Evolutionary conservation across 35 echinoderm and acorn worm species (phyloP).

Genomic region (Acanthaster planci): DNA sequence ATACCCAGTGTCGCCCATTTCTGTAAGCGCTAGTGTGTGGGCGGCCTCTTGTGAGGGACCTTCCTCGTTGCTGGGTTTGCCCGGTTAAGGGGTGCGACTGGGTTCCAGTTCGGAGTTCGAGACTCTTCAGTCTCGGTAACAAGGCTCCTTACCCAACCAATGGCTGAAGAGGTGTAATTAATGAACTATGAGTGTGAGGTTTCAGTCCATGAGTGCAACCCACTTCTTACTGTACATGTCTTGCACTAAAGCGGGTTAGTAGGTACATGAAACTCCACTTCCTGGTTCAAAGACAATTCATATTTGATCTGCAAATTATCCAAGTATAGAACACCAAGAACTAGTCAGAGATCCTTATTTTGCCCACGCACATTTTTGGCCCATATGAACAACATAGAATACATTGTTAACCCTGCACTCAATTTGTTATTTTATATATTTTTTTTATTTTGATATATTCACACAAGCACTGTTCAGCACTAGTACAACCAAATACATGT

Average conservation of each 20-base stretch:
- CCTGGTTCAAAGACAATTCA: too few species aligned
- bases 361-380: too few species aligned
- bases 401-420: too few species aligned
- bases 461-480: too few species aligned
- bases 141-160: neutral
- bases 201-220: neutral
- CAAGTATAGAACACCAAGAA: too few species aligned
- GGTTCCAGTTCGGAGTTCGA: slow-evolving; percentile 7
- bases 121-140: neutral
- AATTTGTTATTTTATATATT: too few species aligned
- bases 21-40: neutral
- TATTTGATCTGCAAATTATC: too few species aligned
- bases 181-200: neutral
- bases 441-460: too few species aligned
- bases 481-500: too few species aligned
- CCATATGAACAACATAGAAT: too few species aligned
- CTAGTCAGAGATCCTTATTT: too few species aligned
- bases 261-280: neutral
- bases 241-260: neutral
- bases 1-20: slow-evolving; percentile 8
- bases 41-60: slow-evolving; percentile 1
- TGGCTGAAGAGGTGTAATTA: neutral
- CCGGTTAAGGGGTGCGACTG: slow-evolving; percentile 20
- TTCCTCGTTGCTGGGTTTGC: neutral
- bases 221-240: neutral